Evolutionary conservation across 2,888 invertebrate genomes (phyloP), one percentile per base, ranked within the genome.

Genomic region (Phyllotreta striolata): DNA sequence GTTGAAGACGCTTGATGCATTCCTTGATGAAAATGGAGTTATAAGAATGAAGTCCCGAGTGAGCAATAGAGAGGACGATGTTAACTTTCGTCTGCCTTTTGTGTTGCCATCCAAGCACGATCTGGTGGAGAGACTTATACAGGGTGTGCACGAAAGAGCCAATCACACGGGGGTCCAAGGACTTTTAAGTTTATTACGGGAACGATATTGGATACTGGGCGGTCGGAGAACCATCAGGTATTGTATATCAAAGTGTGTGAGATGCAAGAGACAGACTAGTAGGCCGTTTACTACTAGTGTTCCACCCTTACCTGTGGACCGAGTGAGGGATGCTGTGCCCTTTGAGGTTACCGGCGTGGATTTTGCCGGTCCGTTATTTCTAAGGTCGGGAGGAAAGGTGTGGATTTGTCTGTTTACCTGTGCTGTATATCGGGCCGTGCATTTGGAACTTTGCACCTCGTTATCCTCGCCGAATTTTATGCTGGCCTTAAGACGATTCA

Each of bases 351-450:
- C 64, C 5, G 80, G 78, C 5, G 66, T 79, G 5, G 80, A 81
- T 66, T 68, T 79, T 40, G 71, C 75, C 7, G 81, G 81, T 3
- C 80, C 81, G 1, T 49, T 81, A 6, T 66, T 61, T 37, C 60
- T 78, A 7, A 73, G 64, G 57, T 67, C 61, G 12, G 63, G 70
- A 9, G 35, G 63, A n/a, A 76, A 78, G 52, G 72, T 66, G 4
- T 81, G 76, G 75, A 70, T 81, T 9, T 68, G 71, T 8, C 40
- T 82, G 6, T 77, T 76, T 61, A 81, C 81, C 0, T 82, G 81
- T 71, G 76, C 79, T 0, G 70, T 78, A 0, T 79, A 77, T 41
- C 64, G 79, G 9, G 73, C 76, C 0, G 69, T 81, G 4, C 79
- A 81, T 66, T 65, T 83, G n/a, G 81, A 82, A 67, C 24, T 79